Percentiles rank a stretch among this genome's conserved stretches.
Conservation (phyloP, 2,888 invertebrate genomes). For the Lydus trimaculatus region DNA sequence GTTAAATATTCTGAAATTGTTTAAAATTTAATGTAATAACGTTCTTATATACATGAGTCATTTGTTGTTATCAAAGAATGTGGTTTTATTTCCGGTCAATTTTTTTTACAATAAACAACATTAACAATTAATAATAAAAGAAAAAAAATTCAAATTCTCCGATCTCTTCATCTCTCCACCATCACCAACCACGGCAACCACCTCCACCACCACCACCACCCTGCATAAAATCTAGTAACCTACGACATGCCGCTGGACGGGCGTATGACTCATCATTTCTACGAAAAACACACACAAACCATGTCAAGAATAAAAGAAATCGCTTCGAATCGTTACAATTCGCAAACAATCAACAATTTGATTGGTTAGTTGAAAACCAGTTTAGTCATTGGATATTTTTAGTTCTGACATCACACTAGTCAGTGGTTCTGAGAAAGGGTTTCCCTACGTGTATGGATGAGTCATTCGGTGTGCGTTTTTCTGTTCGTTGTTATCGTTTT, state of each 20-base stretch:
- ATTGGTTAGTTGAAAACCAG: background rate
- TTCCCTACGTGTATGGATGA: constrained; percentile 54
- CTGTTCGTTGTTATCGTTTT: constrained; percentile 42
- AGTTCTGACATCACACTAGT: constrained; percentile 58
- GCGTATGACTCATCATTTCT: constrained; percentile 3
- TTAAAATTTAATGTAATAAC: background rate
- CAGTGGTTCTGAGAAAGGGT: constrained; percentile 60
- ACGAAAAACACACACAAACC: background rate
- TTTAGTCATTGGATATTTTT: constrained; percentile 55
- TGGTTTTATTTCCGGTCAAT: background rate
- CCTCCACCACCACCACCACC: background rate
- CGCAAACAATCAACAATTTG: background rate
- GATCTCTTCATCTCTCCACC: background rate
- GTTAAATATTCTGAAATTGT: background rate
- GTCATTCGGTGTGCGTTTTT: constrained; percentile 45
- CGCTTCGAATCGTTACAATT: background rate
- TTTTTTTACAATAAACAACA: background rate
- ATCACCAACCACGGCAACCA: background rate
- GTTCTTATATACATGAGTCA: background rate
- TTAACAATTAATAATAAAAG: background rate
- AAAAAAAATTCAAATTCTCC: background rate
- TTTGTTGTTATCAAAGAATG: background rate
- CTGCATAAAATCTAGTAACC: background rate
- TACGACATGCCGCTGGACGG: background rate
- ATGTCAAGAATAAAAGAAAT: background rate